These are phyloP conservation scores for Thyatira batis DNA, from an alignment of 2,888 invertebrate species.

Conservation along the genomic window DNA sequence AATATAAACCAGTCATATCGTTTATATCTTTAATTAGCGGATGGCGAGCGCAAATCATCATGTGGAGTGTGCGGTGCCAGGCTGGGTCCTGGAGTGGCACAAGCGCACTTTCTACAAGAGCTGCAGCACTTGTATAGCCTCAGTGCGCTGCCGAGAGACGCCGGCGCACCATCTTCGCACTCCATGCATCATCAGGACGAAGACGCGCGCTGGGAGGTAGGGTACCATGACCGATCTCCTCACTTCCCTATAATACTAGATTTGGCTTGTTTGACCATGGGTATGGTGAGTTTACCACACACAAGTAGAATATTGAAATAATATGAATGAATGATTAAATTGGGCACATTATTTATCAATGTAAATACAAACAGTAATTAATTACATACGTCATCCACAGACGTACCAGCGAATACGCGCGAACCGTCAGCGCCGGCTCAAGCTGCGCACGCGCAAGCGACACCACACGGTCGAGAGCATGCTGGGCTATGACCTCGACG, in stretches of 20 bases:
- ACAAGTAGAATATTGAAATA: too few relatives aligned
- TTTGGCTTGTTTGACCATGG: too few relatives aligned
- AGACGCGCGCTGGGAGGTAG: conserved; percentile 79
- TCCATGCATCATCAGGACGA: conserved; percentile 76
- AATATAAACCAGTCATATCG: neutral
- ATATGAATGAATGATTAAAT: too few relatives aligned
- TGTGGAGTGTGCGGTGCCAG: conserved; percentile 78
- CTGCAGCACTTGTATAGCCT: conserved; percentile 77
- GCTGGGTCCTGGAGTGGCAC: conserved; percentile 77
- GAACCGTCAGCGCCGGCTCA: conserved; percentile 75
- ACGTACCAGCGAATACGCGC: conserved; percentile 79
- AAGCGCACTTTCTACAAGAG: conserved; percentile 78
- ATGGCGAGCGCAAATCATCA: conserved; percentile 75
- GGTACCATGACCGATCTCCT: neutral
- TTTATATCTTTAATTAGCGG: conserved; percentile 45
- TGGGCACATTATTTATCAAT: too few relatives aligned
- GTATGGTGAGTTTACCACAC: too few relatives aligned
- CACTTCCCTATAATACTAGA: neutral
- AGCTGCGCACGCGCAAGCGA: conserved; percentile 77
- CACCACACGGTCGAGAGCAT: conserved; percentile 81
- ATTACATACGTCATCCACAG: conserved; percentile 29
- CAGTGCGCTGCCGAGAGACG: conserved; percentile 71
- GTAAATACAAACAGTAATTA: neutral
- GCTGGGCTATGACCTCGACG: conserved; percentile 77
- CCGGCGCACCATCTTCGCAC: conserved; percentile 59